Conservation (phyloP, 2,797 vertebrate species). For the Lagothrix lagotricha region DNA sequence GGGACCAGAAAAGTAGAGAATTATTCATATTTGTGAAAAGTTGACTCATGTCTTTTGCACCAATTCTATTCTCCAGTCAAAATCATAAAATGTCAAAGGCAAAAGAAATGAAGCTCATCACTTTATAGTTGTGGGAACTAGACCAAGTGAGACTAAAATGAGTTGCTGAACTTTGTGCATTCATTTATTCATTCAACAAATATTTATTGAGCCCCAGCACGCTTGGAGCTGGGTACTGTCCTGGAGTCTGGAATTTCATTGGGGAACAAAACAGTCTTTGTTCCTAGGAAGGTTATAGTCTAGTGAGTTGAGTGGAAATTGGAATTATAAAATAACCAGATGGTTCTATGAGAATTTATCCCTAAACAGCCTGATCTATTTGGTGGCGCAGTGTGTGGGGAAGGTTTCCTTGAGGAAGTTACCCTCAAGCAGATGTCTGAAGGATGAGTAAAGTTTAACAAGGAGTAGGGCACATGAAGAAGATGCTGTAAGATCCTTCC, state of each 20-base stretch:
- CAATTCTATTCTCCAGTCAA: neutral
- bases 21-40: neutral
- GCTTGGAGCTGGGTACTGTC: neutral
- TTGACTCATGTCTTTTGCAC: neutral
- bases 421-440: neutral
- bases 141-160: neutral
- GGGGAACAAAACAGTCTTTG: neutral
- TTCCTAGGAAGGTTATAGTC: neutral
- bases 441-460: neutral
- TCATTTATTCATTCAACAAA: neutral
- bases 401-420: neutral
- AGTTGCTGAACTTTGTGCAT: neutral
- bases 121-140: neutral
- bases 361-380: neutral
- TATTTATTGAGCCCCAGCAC: neutral
- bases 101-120: neutral
- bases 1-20: neutral
- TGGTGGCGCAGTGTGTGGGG: neutral
- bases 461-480: neutral
- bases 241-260: neutral
- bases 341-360: neutral
- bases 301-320: neutral
- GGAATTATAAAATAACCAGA: neutral
- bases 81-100: neutral
- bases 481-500: neutral